Conservation (phyloP, 2,797 vertebrate species). For the Sebastes reedi region DNA sequence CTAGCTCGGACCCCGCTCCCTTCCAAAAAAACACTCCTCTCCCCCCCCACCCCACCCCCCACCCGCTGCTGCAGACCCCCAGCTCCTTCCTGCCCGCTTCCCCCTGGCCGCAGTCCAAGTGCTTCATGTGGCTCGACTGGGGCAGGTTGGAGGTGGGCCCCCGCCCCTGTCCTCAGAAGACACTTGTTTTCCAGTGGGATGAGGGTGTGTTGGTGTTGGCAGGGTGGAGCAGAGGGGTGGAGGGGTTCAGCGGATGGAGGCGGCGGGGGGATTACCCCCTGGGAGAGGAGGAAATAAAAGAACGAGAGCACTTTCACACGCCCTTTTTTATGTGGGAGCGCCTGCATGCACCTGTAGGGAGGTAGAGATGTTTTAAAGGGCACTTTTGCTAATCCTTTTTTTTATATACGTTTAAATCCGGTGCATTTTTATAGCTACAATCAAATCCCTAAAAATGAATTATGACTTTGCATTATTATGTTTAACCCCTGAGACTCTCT, state of each 20-base stretch:
- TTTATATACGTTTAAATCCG: neutral
- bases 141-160: conserved; percentile 76
- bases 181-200: conserved; percentile 80
- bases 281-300: conserved; percentile 73
- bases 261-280: conserved; percentile 39
- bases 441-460: conserved; percentile 14
- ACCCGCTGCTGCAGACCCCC: conserved; percentile 58
- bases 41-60: neutral
- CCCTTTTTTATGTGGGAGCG: conserved; percentile 50
- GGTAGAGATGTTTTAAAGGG: conserved; percentile 25
- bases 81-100: conserved; percentile 78
- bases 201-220: conserved; percentile 78
- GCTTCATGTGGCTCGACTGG: conserved; percentile 79
- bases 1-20: conserved; percentile 57
- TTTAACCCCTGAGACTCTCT: conserved; percentile 12
- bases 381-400: neutral
- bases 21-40: conserved; percentile 42
- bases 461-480: neutral
- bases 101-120: conserved; percentile 74
- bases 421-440: neutral
- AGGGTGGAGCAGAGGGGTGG: conserved; percentile 67
- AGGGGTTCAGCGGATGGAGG: conserved; percentile 42
- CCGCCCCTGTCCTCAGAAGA: conserved; percentile 75
- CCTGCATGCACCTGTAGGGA: conserved; percentile 72
- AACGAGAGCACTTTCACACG: conserved; percentile 77